Base-by-base conservation (phyloP, 2,113 vertebrate genomes). In the Dunckerocampus dactyliophorus region DNA sequence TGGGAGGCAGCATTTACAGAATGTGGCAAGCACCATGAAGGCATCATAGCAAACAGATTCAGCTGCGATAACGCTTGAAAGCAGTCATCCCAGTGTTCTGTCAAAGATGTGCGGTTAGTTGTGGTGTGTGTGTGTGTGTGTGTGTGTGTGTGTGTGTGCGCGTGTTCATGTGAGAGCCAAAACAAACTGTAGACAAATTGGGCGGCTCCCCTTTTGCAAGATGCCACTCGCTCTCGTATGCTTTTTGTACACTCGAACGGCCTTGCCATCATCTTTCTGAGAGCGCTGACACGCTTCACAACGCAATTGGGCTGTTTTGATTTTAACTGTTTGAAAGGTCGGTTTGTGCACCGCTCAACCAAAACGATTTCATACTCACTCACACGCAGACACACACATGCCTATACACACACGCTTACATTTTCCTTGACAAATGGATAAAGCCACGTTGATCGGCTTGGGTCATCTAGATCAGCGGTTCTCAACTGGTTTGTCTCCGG, bases 251-350 rank as follows among this genome's bases (percentile, higher is more conserved):
- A 28, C 58, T 59, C 62, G 46, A 66, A 62, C 37, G 57, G 28
- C 46, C 69, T 58, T 0, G 31, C 55, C 9, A 3, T 15, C 28
- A 3, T 56, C 62, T 60, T 17, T 4, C 47, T 47, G 57, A 69
- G 62, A 69, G 62, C 39, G 2, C 67, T n/a, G 70, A 64, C 51
- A 62, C 39, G 66, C 71, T 79, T 73, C 67, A 59, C 42, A 0
- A 42, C 3, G 4, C 45, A 66, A 45, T 24, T 50, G 57, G 37
- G 13, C 48, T 61, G 48, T 50, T 57, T 60, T 19, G 19, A 71
- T 67, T 17, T 13, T 11, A 31, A 68, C 21, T 14, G 59, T 21
- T 67, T 43, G 24, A 49, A 3, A 31, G 13, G 45, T 20, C 34
- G 17, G 13, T 15, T 28, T 43, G 19, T 62, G 47, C 50, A 39